Evolutionary conservation across 2,888 invertebrate genomes (phyloP), one percentile per base, ranked within the genome.

Genomic region (Apoda limacodes): DNA sequence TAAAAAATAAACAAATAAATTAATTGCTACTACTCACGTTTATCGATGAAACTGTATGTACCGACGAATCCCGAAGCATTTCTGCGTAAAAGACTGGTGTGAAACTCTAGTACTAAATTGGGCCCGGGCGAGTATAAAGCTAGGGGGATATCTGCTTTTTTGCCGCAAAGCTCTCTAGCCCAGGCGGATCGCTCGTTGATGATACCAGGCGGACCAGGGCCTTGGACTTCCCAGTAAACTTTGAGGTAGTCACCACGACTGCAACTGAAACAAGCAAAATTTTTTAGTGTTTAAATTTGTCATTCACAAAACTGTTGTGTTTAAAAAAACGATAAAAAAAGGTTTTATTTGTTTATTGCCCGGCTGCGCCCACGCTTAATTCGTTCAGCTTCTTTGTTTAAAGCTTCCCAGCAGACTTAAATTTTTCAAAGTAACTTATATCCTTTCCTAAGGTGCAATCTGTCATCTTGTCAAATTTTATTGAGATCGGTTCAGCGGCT

Each of bases 181-280:
- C 89, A 89, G 7, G 86, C 87, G 3, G 90, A 89, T 37, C 88
- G 84, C 66, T 92, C 91, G 64, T 88, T 90, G 52, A 92, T 86
- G 13, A 83, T 83, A 1, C 85, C 85, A 36, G 83, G 82, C 30
- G 90, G 89, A 41, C 92, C 82, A 1, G 86, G 85, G 1, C 83
- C 82, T 50, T 90, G 88, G 39, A 92, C 82, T 60, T 92, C 90
- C 62, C 90, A 85, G 70, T 89, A 92, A 32, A 92, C 84, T 67
- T 91, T 90, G 44, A 92, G 67, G 67, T 87, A 91, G 68, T 92
- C 92, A 1, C 88, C 88, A 27, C 84, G 83, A 35, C 84, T 76
- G 60, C 92, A 92, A 46, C 92, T 91, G 85, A 6, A 86, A 87
- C 58, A 71, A 66, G 26, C 22, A 15, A 31, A 25, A 25, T 11